These are phyloP conservation scores for Sturnus vulgaris DNA, from an alignment of 2,113 vertebrate species.

Conservation along the genomic window DNA sequence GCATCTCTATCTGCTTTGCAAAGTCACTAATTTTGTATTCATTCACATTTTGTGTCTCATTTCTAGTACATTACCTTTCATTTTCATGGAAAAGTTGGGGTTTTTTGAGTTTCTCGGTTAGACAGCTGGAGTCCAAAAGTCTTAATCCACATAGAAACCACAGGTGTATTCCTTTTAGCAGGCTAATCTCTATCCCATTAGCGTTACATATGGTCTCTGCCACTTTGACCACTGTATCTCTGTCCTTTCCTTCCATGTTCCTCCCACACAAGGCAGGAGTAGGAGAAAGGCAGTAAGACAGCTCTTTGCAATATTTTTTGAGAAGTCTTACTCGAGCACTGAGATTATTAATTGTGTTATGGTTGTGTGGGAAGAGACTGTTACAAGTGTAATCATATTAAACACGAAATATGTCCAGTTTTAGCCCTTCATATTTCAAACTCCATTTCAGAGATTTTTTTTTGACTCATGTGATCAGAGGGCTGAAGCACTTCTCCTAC, in stretches of 20 bases:
- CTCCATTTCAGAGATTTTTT: not conserved
- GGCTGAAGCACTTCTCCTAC: not conserved
- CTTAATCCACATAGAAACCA: not conserved
- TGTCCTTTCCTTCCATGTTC: not conserved
- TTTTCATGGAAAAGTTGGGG: not conserved
- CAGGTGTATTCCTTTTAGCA: not conserved
- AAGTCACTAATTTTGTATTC: not conserved
- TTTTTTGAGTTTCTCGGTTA: not conserved
- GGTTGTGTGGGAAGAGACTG: no score
- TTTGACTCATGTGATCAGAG: not conserved
- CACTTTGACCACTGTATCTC: not conserved
- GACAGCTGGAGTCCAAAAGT: not conserved
- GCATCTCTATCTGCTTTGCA: fast-evolving
- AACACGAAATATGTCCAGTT: not conserved
- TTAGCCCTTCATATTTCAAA: not conserved
- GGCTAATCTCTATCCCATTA: fast-evolving
- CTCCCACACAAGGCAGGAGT: not conserved
- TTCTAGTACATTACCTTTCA: not conserved
- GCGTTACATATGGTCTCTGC: not conserved
- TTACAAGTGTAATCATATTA: no score
- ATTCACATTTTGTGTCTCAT: not conserved
- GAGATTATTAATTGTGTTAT: no score
- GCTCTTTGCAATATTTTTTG: no score
- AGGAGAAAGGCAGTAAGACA: not conserved
- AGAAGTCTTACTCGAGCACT: no score